These are phyloP conservation scores for Zaprionus nigranus DNA, from an alignment of 1,140 invertebrate genomes.

Conservation along the genomic window DNA sequence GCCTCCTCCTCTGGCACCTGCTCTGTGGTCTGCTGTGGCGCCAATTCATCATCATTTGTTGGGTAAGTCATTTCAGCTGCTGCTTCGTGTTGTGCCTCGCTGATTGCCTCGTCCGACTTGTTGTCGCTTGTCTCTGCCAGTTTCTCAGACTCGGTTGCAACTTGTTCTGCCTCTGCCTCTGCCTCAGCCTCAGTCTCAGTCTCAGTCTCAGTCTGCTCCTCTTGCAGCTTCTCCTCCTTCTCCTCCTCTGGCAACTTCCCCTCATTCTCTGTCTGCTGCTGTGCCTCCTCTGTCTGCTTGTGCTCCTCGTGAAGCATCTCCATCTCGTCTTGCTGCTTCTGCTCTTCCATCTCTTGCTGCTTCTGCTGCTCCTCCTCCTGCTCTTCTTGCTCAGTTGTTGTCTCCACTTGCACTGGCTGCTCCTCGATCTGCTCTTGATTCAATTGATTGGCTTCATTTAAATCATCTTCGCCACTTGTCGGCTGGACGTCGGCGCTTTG, in stretches of 20 bases:
- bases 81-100: constrained; percentile 67
- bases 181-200: constrained; percentile 17
- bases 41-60: constrained; percentile 84
- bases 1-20: constrained; percentile 16
- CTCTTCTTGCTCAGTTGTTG: constrained; percentile 38
- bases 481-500: constrained; percentile 74
- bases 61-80: constrained; percentile 72
- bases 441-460: constrained; percentile 83
- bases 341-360: constrained; percentile 37
- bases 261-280: background rate
- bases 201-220: constrained; percentile 16
- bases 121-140: constrained; percentile 4
- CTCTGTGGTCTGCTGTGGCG: constrained; percentile 64
- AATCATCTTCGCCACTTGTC: constrained; percentile 80
- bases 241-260: background rate
- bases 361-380: constrained; percentile 26
- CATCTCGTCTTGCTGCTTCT: constrained; percentile 14
- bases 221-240: background rate
- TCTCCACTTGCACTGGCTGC: constrained; percentile 24
- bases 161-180: constrained; percentile 33
- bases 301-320: constrained; percentile 19
- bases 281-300: background rate
- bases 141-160: constrained; percentile 4
- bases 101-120: constrained; percentile 57
- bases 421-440: constrained; percentile 57